Evolutionary conservation across 2,113 vertebrate genomes (phyloP).

Genomic region (Bubalus kerabau): DNA sequence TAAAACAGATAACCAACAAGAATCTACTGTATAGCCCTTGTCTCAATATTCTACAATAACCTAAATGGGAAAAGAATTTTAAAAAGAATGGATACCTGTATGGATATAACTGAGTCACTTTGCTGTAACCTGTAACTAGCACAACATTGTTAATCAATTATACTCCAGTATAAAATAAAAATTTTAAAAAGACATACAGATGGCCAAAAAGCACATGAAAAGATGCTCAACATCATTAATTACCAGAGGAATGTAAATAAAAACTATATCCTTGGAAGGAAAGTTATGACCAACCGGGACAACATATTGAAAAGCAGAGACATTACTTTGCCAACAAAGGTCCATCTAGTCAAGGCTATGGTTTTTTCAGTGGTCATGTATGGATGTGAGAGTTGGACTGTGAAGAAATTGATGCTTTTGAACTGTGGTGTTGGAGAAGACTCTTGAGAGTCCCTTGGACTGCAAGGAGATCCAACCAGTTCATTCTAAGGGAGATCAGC

Average conservation of each 20-base stretch:
- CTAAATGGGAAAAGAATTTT: neutral
- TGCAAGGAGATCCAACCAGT: no score
- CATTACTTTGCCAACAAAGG: no score
- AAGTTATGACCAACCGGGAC: no score
- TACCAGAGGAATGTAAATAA: neutral
- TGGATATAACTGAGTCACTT: neutral
- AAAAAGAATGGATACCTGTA: neutral
- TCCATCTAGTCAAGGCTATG: no score
- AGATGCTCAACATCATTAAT: neutral
- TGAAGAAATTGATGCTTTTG: no score
- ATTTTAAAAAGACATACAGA: neutral
- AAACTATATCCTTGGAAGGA: neutral
- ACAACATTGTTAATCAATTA: neutral
- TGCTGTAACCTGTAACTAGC: neutral
- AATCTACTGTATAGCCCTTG: neutral
- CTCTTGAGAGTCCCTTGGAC: no score
- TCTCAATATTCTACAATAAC: neutral
- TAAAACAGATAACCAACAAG: neutral
- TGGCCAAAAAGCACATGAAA: neutral
- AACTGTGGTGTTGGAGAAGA: no score
- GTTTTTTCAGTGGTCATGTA: no score
- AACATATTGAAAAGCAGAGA: no score
- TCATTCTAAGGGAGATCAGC: no score
- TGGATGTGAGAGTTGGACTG: no score
- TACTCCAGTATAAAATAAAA: neutral